Evolutionary conservation across 2,113 vertebrate species (phyloP), one percentile per base, ranked within the genome.

Genomic region (Gadus macrocephalus): DNA sequence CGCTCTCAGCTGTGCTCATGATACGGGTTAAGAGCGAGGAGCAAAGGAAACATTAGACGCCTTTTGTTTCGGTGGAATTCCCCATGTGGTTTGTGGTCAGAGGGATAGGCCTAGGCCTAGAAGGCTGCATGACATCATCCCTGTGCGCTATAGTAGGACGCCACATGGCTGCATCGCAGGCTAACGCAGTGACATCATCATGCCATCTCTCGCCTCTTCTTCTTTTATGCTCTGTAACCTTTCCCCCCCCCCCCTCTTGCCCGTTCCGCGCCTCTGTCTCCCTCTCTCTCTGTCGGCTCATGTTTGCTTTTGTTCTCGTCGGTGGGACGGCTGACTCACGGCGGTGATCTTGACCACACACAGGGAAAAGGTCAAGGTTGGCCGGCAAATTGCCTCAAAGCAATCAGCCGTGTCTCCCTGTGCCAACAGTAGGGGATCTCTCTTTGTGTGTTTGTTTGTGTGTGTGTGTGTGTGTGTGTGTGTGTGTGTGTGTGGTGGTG

Each of bases 291-390:
- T 22, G 53, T 60, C 53, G 53, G 75, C 79, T 78, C 69, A 67
- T 88, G 82, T 90, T 88, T 90, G 84, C 83, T 80, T 90, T 89
- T 86, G 77, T 83, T 86, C 83, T 83, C n/a, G 31, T 85, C 78
- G 83, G 66, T 62, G 67, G 74, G 72, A 60, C 62, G 68, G 35
- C 84, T 86, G 88, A 87, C 85, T 91, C 83, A 85, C 77, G 75
- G 79, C 73, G 80, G 81, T 84, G 80, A 86, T 88, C 85, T 86
- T 87, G 90, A 89, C 90, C 88, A 81, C 79, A 27, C 25, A n/a
- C 66, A 25, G 68, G 65, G 71, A 27, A 85, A 91, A 91, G 91
- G 89, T 90, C 90, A 89, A 89, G 90, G 91, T 90, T 86, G 83
- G 76, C 62, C 56, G 11, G 74, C 79, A 89, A 89, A 89, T 89